Conservation (phyloP, 2,888 invertebrate genomes). For the Ramazzottius varieornatus region DNA sequence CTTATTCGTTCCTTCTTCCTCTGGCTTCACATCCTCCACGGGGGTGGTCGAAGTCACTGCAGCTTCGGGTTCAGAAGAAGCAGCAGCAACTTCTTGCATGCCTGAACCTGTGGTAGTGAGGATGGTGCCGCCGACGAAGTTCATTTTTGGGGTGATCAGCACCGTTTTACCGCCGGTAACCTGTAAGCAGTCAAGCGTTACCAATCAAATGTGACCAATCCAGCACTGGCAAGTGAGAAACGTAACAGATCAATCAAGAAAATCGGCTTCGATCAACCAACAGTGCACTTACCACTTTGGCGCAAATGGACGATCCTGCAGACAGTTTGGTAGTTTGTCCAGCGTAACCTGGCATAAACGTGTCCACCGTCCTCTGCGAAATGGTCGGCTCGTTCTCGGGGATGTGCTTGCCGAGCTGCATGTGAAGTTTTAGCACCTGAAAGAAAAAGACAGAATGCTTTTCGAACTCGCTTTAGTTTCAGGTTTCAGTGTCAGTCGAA, state of each 20-base stretch:
- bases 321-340: not conserved
- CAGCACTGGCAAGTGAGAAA: no score
- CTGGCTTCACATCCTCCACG: no score
- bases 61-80: no score
- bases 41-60: no score
- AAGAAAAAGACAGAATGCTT: constrained; percentile 7
- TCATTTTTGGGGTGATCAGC: constrained; percentile 6
- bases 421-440: constrained; percentile 63
- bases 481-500: not conserved
- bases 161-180: constrained; percentile 4
- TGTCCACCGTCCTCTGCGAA: constrained; percentile 23
- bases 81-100: constrained; percentile 11
- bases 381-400: constrained; percentile 82
- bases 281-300: not conserved
- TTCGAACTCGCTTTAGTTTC: not conserved
- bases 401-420: constrained; percentile 85
- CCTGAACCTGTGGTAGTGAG: constrained; percentile 5
- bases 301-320: not conserved
- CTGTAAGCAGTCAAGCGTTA: not conserved
- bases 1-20: no score
- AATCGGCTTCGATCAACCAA: no score
- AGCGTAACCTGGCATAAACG: not conserved
- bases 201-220: not conserved
- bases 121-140: constrained; percentile 6
- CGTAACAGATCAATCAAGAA: no score